Evolutionary conservation across 1,140 invertebrate species (phyloP), one percentile per base, ranked within the genome.

Genomic region (Philopotamus ludificatus): DNA sequence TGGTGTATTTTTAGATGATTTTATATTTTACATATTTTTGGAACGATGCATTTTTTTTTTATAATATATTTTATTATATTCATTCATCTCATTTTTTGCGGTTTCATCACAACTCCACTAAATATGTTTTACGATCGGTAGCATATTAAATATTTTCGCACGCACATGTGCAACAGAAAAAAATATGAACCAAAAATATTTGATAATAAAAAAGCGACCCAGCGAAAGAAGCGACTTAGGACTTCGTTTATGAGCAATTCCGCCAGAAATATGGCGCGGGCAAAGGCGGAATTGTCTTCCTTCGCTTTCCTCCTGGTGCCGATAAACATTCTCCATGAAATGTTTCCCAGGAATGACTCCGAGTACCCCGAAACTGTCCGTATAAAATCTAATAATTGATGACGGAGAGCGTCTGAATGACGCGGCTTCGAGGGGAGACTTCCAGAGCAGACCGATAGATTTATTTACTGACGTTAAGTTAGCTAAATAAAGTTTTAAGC

Each of bases 171-270:
- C 8, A 39, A 39, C 28, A 12, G 12, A 12, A 34, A 34, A 34
- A 34, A 34, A 34, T 34, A 34, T 34, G 28, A 34, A 34, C 28
- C n/a, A 15, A 47, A 47, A 47, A 47, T 47, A 47, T 47, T 23
- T 16, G 42, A 34, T 34, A 60, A 60, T 60, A 60, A 60, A 60
- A 60, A 60, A 23, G 44, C 21, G 21, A 4, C 44, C 44, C 18
- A 7, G 44, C 10, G 44, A 9, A 8, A 47, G 44, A 20, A 60
- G 57, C 57, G 47, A 60, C 47, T 60, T 60, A 60, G 44, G 57
- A 60, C 42, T 60, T 60, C 44, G 57, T 58, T 58, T 58, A 58
- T 21, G 55, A 44, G 39, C 55, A 47, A 47, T 47, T 47, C 44
- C 4, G 44, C 18, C 44, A 47, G 44, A 47, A 16, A 47, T 47